These are phyloP conservation scores for Eptatretus atami DNA, from an alignment of 2,797 vertebrate genomes.

Conservation along the genomic window DNA sequence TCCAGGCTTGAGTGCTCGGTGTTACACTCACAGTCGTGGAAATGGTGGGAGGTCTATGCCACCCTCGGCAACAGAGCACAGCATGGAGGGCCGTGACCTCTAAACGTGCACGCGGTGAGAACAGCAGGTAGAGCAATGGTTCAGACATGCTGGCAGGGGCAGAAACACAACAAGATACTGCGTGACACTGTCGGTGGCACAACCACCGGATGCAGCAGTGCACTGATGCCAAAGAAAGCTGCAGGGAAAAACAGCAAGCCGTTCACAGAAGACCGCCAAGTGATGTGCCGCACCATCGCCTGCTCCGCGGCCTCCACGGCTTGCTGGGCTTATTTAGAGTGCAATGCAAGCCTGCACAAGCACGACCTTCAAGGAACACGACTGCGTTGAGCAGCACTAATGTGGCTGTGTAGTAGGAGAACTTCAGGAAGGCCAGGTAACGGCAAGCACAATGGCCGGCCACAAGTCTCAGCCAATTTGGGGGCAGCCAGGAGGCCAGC, in stretches of 20 bases:
- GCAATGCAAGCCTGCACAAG: constrained; percentile 65
- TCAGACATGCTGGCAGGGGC: constrained; percentile 57
- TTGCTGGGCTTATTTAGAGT: constrained; percentile 34
- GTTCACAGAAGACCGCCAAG: constrained; percentile 66
- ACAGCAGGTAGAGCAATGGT: constrained; percentile 58
- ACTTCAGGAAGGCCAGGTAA: constrained; percentile 30
- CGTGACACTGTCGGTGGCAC: constrained; percentile 55
- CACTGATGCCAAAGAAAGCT: constrained; percentile 65
- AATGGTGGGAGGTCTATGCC: no score
- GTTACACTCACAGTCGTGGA: no score
- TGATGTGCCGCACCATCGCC: constrained; percentile 61
- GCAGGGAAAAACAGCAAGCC: constrained; percentile 67
- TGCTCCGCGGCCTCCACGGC: constrained; percentile 46
- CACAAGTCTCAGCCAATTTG: constrained; percentile 27
- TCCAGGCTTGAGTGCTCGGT: no score
- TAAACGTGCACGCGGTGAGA: constrained; percentile 49
- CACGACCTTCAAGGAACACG: constrained; percentile 43
- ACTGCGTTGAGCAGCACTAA: constrained; percentile 63
- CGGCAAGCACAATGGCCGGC: constrained; percentile 47
- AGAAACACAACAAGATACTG: constrained; percentile 42
- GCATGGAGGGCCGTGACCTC: constrained; percentile 26
- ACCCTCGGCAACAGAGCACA: no score
- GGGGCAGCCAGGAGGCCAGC: constrained; percentile 17
- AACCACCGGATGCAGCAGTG: constrained; percentile 41
- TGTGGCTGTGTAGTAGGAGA: constrained; percentile 38